Evolutionary conservation across 1,140 invertebrate genomes (phyloP).

Genomic region (Heterodera carotae): DNA sequence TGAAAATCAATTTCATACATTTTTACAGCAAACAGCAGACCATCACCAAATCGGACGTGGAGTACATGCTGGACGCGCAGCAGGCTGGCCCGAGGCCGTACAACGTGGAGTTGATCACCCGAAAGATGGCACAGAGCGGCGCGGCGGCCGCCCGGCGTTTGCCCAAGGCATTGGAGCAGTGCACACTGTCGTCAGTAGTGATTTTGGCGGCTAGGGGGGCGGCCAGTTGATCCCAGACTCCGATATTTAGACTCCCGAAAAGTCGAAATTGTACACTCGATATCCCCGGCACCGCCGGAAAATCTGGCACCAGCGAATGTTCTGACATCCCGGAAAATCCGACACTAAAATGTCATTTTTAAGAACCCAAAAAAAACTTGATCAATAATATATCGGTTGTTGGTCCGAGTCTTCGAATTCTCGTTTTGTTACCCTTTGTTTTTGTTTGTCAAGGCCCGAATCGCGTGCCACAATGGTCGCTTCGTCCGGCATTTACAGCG

Average conservation of each 20-base stretch:
- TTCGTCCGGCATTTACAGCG: constrained; percentile 38
- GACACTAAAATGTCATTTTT: too few relatives aligned
- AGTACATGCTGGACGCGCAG: constrained; percentile 57
- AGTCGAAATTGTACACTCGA: too few relatives aligned
- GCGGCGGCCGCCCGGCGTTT: constrained; percentile 42
- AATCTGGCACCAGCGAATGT: too few relatives aligned
- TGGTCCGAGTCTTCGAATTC: too few relatives aligned
- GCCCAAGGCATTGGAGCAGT: constrained; percentile 54
- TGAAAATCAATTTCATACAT: neutral
- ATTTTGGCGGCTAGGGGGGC: neutral
- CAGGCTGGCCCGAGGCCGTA: constrained; percentile 58
- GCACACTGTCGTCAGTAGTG: constrained; percentile 46
- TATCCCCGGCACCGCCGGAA: too few relatives aligned
- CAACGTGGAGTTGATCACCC: constrained; percentile 62
- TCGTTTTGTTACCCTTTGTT: neutral
- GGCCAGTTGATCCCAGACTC: too few relatives aligned
- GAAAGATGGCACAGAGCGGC: constrained; percentile 54
- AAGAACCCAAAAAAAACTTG: too few relatives aligned
- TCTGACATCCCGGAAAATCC: too few relatives aligned
- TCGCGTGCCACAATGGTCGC: constrained; percentile 50
- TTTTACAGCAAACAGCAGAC: constrained; percentile 37
- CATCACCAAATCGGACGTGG: constrained; percentile 52
- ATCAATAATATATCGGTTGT: too few relatives aligned
- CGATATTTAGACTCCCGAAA: too few relatives aligned
- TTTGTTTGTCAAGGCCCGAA: constrained; percentile 44